Evolutionary conservation across 2,888 invertebrate genomes (phyloP), one percentile per base, ranked within the genome.

Genomic region (Drosophila cyrtoloma): DNA sequence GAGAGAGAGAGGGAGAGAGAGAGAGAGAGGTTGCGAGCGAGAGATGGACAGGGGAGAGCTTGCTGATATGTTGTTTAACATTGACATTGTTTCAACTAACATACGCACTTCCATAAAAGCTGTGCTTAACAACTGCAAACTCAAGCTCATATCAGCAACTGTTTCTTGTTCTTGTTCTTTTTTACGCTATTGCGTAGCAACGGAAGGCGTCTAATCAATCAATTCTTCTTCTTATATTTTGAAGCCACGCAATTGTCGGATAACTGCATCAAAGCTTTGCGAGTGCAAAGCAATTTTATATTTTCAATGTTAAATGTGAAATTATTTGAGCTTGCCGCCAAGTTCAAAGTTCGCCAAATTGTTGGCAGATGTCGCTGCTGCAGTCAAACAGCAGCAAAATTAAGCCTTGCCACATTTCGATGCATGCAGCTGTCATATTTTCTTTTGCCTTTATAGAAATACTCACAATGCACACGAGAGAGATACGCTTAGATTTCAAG

Each of bases 271-370:
- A 80, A 75, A 80, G 79, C 65, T 26, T 37, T 53, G 75, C 82
- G 82, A 81, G 79, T 80, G 70, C 79, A 78, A 78, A 82, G 51
- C 58, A 71, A 64, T 81, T 82, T 7, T 16, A 22, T 14, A 22
- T 47, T 16, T 16, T 7, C 47, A 22, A 14, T 22, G 22, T 22
- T 22, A 47, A 14, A 7, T 67, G 50, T 62, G 32, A 77, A 77
- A 71, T 77, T 65, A 83, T 83, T 81, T 81, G 67, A 81, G 77
- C 74, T 42, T 57, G 63, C 44, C 35, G 30, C 33, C 12, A 26
- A 47, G 47, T 5, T 47, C 2, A 26, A 26, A 47, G 47, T 56
- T 56, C 35, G 4, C 10, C 6, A 28, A 19, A 35, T 35, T 19
- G 26, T 37, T 19, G 55, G 57, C 9, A 47, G 47, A 47, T 47